A percentile compares a stretch with the other conserved stretches of the same genome.
phyloP scores from a whole-genome alignment of 2,797 vertebrate genomes.

The Austrolebias charrua region DNA sequence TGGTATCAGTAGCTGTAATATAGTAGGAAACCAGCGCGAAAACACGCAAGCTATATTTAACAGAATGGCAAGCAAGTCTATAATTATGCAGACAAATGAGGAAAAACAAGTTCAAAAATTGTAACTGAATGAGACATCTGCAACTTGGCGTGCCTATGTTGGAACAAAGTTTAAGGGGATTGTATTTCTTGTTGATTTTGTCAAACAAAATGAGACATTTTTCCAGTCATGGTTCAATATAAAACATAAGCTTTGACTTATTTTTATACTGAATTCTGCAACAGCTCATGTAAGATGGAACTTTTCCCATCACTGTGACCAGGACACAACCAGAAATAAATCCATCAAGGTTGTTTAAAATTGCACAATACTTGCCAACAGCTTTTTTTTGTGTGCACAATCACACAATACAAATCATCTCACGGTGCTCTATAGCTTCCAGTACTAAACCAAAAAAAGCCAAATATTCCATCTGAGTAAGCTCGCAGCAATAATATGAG shows the following conservation, averaged over 20 bases:
- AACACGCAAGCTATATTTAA: not conserved
- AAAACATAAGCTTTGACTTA: not conserved
- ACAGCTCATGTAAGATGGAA: conserved; percentile 28
- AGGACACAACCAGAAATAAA: not conserved
- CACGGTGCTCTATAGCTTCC: not conserved
- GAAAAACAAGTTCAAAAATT: too few relatives aligned
- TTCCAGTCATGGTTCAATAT: conserved; percentile 4
- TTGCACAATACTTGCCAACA: not conserved
- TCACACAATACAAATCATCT: conserved; percentile 1
- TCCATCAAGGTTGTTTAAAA: not conserved
- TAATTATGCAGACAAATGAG: too few relatives aligned
- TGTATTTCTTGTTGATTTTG: conserved; percentile 1
- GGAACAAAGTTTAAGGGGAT: not conserved
- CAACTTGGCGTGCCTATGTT: not conserved
- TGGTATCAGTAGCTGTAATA: not conserved
- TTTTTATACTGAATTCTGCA: not conserved
- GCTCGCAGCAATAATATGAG: not conserved
- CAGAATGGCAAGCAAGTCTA: not conserved
- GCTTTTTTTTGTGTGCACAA: not conserved
- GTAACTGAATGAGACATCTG: too few relatives aligned
- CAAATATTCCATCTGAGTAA: not conserved
- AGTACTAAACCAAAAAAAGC: not conserved
- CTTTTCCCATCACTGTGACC: conserved; percentile 23
- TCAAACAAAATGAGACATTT: conserved; percentile 14
- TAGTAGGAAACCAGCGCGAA: not conserved